phyloP scores from a whole-genome alignment of 92 coral and sea anemone species.

The Parazoanthus atlanticus region DNA sequence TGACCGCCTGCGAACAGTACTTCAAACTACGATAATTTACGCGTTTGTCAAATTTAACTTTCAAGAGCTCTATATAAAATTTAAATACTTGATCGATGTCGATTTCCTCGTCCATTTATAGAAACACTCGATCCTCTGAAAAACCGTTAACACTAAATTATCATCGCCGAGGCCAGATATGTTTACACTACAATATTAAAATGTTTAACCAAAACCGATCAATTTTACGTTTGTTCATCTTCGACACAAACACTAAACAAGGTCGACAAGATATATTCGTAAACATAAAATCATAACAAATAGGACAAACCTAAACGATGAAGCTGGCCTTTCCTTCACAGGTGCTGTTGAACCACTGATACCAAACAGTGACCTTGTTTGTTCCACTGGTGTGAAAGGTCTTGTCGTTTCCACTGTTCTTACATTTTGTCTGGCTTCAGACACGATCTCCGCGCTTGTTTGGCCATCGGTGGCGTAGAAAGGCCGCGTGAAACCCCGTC shows the following conservation, averaged over 20 bases:
- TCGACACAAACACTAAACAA: slow-evolving; percentile 8
- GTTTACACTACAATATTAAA: slow-evolving; percentile 12
- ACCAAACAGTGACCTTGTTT: slow-evolving; percentile 84
- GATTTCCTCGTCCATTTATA: background rate
- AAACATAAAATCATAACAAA: background rate
- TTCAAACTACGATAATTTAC: background rate
- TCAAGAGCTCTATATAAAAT: background rate
- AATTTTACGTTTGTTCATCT: slow-evolving; percentile 20
- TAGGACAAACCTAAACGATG: slow-evolving; percentile 83
- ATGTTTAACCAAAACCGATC: slow-evolving; percentile 37
- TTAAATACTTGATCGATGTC: background rate
- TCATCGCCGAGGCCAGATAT: background rate
- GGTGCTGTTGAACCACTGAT: slow-evolving; percentile 53
- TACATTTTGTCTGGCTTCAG: slow-evolving; percentile 95
- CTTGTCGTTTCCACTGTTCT: slow-evolving; percentile 93
- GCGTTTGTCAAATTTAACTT: background rate
- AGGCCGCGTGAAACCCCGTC: slow-evolving; percentile 77
- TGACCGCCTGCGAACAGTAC: background rate
- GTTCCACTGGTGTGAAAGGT: slow-evolving; percentile 95
- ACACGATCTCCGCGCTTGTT: slow-evolving; percentile 96
- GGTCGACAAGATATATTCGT: background rate
- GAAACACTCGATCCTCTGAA: background rate
- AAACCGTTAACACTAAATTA: background rate
- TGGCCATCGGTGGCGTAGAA: slow-evolving; percentile 85
- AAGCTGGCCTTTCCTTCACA: slow-evolving; percentile 89